Evolutionary conservation across 1,140 invertebrate species (phyloP), one percentile per base, ranked within the genome.

Genomic region (Latrodectus geometricus): DNA sequence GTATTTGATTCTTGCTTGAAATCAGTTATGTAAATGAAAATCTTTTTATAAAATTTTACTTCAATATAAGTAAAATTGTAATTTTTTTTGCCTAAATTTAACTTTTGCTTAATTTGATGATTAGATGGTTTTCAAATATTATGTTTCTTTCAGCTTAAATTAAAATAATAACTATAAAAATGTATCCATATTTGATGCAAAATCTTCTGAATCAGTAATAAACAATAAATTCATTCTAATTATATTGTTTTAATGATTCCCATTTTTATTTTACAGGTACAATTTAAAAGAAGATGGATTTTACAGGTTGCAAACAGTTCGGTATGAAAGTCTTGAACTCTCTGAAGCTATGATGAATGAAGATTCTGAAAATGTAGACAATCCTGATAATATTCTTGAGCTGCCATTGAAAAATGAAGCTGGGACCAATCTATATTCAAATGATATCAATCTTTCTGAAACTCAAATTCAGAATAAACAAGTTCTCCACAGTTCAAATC

Each of bases 281-380:
- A 21, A 56, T 66, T 35, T 68, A 15, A 35, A 95, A 89, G 94
- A 95, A 88, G 95, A 95, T 89, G 95, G 95, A 4, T 94, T 93
- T 89, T 95, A 94, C 89, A 92, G 94, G 80, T 90, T 96, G 8
- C 95, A 95, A 90, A 95, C 94, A 54, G 94, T 95, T 9, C 92
- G 95, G 76, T 95, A 95, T 86, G 95, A 96, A 91, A 94, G 94
- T 84, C 89, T 96, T n/a, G 95, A 96, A 89, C 94, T 94, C 0
- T 94, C 93, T 0, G 93, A 93, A 91, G 94, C 93, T 91, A 93
- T 93, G 48, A 92, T 94, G 15, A 90, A 88, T 65, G 83, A 87
- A 65, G 61, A 74, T 66, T 56, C 70, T 65, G 81, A 83, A 66
- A 35, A 49, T 74, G n/a, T 80, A 8, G 76, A 79, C 35, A 54